phyloP scores from a whole-genome alignment of 1,140 invertebrate species.

The Bradynema listronoti region DNA sequence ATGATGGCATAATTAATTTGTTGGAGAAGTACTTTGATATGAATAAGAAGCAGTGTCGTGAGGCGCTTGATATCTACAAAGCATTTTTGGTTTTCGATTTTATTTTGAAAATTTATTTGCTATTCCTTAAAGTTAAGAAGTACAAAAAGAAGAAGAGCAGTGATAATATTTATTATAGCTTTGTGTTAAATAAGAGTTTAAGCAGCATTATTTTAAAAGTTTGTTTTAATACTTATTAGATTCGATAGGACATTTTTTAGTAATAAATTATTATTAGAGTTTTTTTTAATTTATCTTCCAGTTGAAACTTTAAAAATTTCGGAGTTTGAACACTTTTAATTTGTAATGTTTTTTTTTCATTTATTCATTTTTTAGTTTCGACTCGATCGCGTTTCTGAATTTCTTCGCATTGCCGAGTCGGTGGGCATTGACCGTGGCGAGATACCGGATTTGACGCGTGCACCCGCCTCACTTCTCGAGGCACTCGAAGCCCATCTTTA shows the following conservation, averaged over 20 bases:
- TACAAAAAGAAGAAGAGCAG: no score
- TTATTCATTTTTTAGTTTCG: conserved; percentile 62
- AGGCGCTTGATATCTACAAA: conserved; percentile 96
- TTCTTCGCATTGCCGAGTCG: conserved; percentile 92
- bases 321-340: no score
- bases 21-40: conserved; percentile 99
- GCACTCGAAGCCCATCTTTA: conserved; percentile 91
- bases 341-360: not conserved
- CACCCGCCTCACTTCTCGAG: conserved; percentile 93
- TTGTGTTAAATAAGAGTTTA: no score
- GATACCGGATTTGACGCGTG: conserved; percentile 94
- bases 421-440: conserved; percentile 98
- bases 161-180: no score
- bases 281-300: no score
- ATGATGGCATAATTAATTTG: conserved; percentile 98
- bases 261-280: no score
- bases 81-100: conserved; percentile 90
- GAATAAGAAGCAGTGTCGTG: conserved; percentile 93
- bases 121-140: conserved; percentile 17
- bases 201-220: no score
- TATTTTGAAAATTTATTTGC: no score
- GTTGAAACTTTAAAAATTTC: no score
- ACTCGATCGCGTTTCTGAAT: conserved; percentile 97
- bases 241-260: no score
- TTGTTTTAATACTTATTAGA: no score